phyloP scores from a whole-genome alignment of 1,140 invertebrate species.

The Melipona quadrifasciata region DNA sequence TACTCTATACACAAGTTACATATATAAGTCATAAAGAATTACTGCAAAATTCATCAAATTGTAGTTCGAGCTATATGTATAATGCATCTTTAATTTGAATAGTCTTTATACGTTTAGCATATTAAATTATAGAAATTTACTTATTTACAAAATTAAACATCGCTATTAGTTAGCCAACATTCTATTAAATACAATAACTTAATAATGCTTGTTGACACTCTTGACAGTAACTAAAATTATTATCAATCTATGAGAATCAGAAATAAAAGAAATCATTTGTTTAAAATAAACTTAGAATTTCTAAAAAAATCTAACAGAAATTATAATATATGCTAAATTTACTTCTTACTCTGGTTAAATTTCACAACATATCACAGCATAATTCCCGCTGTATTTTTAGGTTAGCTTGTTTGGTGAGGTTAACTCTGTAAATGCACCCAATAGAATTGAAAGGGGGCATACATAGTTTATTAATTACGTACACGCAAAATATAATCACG shows the following conservation, averaged over 20 bases:
- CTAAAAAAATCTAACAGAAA: background rate
- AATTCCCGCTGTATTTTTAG: constrained; percentile 66
- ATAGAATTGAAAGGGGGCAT: background rate
- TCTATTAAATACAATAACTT: constrained; percentile 28
- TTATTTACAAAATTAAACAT: background rate
- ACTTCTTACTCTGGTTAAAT: constrained; percentile 44
- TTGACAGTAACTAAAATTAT: constrained; percentile 50
- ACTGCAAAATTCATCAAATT: background rate
- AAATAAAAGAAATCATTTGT: constrained; percentile 35
- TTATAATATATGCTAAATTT: constrained; percentile 4
- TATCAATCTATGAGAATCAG: constrained; percentile 26
- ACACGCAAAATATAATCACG: constrained; percentile 20
- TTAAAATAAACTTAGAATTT: constrained; percentile 9
- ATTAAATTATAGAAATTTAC: background rate
- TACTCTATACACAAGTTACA: background rate
- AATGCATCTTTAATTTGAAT: background rate
- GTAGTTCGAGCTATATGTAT: background rate
- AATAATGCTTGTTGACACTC: constrained; percentile 56
- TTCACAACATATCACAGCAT: constrained; percentile 65
- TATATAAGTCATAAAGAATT: background rate
- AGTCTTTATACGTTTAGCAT: background rate
- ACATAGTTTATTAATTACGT: constrained; percentile 22
- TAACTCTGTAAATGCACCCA: constrained; percentile 57
- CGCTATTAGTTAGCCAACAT: background rate
- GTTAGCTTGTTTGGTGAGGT: constrained; percentile 77